Evolutionary conservation across 92 coral and sea anemone genomes (phyloP), one percentile per base, ranked within the genome.

Genomic region (Pocillopora grandis): DNA sequence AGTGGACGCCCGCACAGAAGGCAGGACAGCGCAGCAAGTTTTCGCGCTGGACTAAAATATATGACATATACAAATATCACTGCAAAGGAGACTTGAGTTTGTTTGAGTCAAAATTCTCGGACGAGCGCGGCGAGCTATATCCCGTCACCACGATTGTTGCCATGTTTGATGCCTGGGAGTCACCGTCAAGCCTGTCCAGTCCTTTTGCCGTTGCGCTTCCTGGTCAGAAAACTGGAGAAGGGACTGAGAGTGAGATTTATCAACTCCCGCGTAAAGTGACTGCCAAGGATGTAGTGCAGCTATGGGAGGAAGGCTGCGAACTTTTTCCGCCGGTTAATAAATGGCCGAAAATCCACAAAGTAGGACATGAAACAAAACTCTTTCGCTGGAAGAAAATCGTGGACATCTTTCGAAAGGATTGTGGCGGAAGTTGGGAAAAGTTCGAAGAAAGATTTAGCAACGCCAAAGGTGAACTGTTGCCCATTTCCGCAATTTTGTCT

Each of bases 41-140:
- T 79, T 97, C 99, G 3, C 98, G 99, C n/a, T 97, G 99, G 99
- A 93, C 95, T 76, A 97, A 97, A 85, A 92, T 97, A 71, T 97
- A 97, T 72, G 99, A 97, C 89, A 97, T 97, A 72, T 97, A 82
- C 91, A 97, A 97, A 91, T 92, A 94, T 84, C 98, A 91, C 81
- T 97, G 97, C 78, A 87, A 89, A 76, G 98, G 97, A 18, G 87
- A 93, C 82, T 70, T 97, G 85, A 90, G 76, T 4, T 90, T 89
- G 27, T 97, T 97, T 82, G 96, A 97, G 65, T 69, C 91, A 59
- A 88, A 90, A 20, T 97, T 94, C 68, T 89, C 95, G 33, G 99
- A 97, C 80, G 94, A 97, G 72, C 90, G 95, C 65, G 98, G 99
- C 21, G 96, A 97, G 71, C 85, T 97, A 17, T 79, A 91, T 56